Conservation (phyloP, 2,797 vertebrate species). For the Remorina albescens region DNA sequence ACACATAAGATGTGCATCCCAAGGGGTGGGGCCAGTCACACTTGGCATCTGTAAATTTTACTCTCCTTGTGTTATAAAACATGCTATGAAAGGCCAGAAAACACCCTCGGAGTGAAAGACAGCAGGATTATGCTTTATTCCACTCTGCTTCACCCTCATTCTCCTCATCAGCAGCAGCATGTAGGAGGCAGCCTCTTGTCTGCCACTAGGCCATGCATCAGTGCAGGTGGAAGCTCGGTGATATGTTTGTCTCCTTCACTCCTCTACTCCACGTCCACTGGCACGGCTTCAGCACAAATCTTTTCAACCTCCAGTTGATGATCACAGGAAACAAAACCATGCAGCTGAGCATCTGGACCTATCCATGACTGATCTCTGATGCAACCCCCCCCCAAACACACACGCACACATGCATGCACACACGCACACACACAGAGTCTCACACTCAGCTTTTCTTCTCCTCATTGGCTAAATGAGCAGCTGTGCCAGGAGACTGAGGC, state of each 20-base stretch:
- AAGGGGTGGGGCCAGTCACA: constrained; percentile 75
- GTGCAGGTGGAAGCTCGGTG: constrained; percentile 33
- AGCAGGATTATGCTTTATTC: constrained; percentile 7
- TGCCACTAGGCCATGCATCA: constrained; percentile 20
- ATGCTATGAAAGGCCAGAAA: constrained; percentile 5
- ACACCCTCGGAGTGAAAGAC: constrained; percentile 2
- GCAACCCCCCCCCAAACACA: background rate
- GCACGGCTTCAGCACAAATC: constrained; percentile 14
- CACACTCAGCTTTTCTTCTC: constrained; percentile 40
- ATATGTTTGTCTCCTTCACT: constrained; percentile 3
- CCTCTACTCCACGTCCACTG: background rate
- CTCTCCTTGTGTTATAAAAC: constrained; percentile 27
- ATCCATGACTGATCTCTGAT: constrained; percentile 60
- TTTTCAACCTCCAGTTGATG: constrained; percentile 9
- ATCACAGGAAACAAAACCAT: constrained; percentile 34
- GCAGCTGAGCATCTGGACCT: constrained; percentile 59
- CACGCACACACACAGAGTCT: no score
- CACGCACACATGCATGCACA: no score
- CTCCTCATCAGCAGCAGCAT: constrained; percentile 10
- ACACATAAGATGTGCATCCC: constrained; percentile 64
- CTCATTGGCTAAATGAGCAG: constrained; percentile 78
- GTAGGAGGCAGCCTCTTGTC: background rate
- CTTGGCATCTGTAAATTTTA: constrained; percentile 51
- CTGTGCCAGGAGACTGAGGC: constrained; percentile 75
- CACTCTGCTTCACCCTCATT: background rate